Conservation (phyloP, 2,113 vertebrate genomes). For the Tringa solitaria region DNA sequence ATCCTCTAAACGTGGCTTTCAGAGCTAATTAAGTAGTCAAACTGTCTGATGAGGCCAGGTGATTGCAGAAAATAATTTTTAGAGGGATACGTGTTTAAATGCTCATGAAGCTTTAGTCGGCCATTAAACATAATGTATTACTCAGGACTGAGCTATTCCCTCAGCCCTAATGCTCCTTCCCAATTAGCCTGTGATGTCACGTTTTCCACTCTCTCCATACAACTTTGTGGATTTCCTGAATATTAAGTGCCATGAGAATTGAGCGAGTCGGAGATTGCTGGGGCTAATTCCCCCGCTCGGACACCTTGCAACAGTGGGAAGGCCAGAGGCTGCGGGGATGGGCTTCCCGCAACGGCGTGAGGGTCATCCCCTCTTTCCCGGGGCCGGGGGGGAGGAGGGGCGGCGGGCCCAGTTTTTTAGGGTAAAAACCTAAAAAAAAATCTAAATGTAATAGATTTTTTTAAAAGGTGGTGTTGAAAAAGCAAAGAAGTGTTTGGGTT, state of each 20-base stretch:
- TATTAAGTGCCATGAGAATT: constrained; percentile 27
- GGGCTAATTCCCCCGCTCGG: neutral
- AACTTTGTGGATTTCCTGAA: constrained; percentile 63
- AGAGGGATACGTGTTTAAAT: neutral
- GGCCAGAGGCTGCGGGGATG: neutral
- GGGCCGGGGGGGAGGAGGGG: neutral
- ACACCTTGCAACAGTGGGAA: neutral
- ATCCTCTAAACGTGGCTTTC: neutral
- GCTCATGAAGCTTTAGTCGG: constrained; percentile 12
- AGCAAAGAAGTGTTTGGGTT: neutral
- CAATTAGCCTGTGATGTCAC: constrained; percentile 61
- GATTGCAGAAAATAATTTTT: constrained; percentile 4
- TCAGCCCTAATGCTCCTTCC: constrained; percentile 25
- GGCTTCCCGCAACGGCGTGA: neutral
- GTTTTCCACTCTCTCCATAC: constrained; percentile 56
- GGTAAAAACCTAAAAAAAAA: neutral
- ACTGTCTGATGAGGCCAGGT: constrained; percentile 15
- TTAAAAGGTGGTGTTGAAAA: neutral
- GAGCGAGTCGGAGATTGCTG: neutral
- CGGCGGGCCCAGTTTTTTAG: too few relatives aligned
- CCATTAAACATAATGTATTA: neutral
- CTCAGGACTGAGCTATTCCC: constrained; percentile 39
- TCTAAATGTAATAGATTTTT: neutral
- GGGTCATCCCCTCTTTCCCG: neutral
- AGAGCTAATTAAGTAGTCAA: neutral